Evolutionary conservation across 1,140 invertebrate species (phyloP), one percentile per base, ranked within the genome.

Genomic region (Ceratosolen fusciceps): DNA sequence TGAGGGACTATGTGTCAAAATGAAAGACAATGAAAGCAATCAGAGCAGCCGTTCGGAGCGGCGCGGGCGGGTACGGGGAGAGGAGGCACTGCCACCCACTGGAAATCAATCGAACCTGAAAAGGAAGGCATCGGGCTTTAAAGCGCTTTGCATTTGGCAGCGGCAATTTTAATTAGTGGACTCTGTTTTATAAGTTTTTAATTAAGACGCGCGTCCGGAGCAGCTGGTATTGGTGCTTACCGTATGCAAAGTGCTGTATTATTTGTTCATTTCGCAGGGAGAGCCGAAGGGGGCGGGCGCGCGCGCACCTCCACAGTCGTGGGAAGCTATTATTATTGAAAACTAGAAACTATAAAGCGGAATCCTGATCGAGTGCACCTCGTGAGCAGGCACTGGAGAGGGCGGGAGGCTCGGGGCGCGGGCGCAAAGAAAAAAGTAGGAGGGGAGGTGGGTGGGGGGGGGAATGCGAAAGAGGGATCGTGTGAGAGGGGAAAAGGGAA

Each of bases 391-490:
- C 73, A 67, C 34, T 60, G 16, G 68, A 68, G 80, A 58, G n/a
- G 26, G 75, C 54, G 34, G 54, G 68, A 26, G 71, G 43, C 8
- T 19, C 54, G 26, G 29, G 24, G 39, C 65, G 24, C 21, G 37
- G 62, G 49, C 65, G 54, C 54, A 71, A 78, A 67, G 58, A 58
- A 52, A 67, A 39, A 52, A 60, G 49, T 56, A 54, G 82, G 85
- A 82, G 79, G 84, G 77, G 82, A 81, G 85, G 83, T 79, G 84
- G 77, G 82, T n/a, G n/a, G 83, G 85, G 82, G 80, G 83, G 79
- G 82, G 82, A 81, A 81, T 77, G 83, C 67, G 74, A 81, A 83
- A 86, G 82, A 58, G 81, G 77, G 80, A 62, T 77, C 67, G 77
- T 37, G 56, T 52, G 56, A 82, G 73, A 73, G 74, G 79, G 80